Percentiles rank a stretch among this genome's conserved stretches.
Conservation (phyloP, 2,797 vertebrate genomes). For the Melanotaenia parkinsoni region DNA sequence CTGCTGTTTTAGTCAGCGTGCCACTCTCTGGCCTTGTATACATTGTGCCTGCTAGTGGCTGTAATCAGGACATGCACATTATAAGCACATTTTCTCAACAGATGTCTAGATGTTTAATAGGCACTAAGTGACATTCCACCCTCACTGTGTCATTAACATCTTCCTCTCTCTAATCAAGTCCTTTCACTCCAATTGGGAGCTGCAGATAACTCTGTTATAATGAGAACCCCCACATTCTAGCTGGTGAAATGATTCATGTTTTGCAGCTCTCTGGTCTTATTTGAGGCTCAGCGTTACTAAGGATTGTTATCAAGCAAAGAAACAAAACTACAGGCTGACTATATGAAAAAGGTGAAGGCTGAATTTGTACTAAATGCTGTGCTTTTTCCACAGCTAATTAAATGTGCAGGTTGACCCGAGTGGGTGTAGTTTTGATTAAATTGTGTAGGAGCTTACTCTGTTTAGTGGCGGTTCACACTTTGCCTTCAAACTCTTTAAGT, state of each 20-base stretch:
- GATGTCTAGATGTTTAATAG: constrained; percentile 82
- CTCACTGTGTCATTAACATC: constrained; percentile 74
- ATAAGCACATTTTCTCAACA: constrained; percentile 57
- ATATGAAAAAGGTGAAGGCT: constrained; percentile 45
- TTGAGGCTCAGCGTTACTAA: constrained; percentile 54
- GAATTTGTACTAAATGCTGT: constrained; percentile 43
- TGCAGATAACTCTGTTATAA: constrained; percentile 73
- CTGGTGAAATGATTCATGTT: constrained; percentile 65
- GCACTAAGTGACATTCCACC: constrained; percentile 71
- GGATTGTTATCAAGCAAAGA: constrained; percentile 65
- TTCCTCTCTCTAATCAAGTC: constrained; percentile 73
- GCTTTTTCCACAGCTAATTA: constrained; percentile 57
- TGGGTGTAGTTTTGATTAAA: constrained; percentile 53
- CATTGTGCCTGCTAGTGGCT: constrained; percentile 42
- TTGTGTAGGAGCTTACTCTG: constrained; percentile 32
- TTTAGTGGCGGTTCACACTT: constrained; percentile 16
- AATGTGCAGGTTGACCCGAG: constrained; percentile 39
- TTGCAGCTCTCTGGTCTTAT: constrained; percentile 53
- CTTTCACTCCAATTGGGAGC: constrained; percentile 67
- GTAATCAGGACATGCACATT: constrained; percentile 61
- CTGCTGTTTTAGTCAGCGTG: constrained; percentile 49
- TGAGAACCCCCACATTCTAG: constrained; percentile 72
- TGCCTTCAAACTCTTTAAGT: constrained; percentile 8
- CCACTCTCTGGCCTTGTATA: constrained; percentile 47
- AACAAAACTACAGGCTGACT: constrained; percentile 26